These are phyloP conservation scores for Archaeoteleia sp. DNA, from an alignment of 2,888 invertebrate species.

Conservation along the genomic window DNA sequence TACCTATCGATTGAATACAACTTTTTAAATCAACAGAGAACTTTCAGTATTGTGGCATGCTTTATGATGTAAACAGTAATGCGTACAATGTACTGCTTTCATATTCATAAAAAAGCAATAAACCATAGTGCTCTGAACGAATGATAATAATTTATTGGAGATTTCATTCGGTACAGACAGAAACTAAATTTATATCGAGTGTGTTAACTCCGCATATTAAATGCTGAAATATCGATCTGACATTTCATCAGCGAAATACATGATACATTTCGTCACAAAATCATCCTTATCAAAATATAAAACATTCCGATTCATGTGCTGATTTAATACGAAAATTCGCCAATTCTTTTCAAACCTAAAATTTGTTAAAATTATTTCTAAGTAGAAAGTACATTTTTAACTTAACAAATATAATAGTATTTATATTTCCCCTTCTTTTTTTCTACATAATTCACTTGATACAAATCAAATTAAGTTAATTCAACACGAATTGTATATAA, in stretches of 20 bases:
- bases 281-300: conserved; percentile 23
- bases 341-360: conserved; percentile 5
- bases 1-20: too few relatives aligned
- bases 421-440: too few relatives aligned
- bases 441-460: too few relatives aligned
- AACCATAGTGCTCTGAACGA: conserved; percentile 17
- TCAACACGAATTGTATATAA: neutral
- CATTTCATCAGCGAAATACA: conserved; percentile 29
- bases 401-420: too few relatives aligned
- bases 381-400: too few relatives aligned
- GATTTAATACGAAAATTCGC: conserved; percentile 19
- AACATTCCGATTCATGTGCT: conserved; percentile 7
- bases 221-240: conserved; percentile 33
- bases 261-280: conserved; percentile 20
- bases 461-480: too few relatives aligned
- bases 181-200: conserved; percentile 34
- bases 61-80: conserved; percentile 34
- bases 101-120: conserved; percentile 25
- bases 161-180: conserved; percentile 16
- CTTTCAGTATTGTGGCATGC: too few relatives aligned
- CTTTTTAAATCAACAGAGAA: too few relatives aligned
- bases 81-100: conserved; percentile 6
- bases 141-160: conserved; percentile 27
- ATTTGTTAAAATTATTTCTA: neutral
- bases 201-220: conserved; percentile 22